These are phyloP conservation scores for Aurelia sp. DNA, from an alignment of 30 jellyfish, hydroid and myxozoan species.

Conservation along the genomic window DNA sequence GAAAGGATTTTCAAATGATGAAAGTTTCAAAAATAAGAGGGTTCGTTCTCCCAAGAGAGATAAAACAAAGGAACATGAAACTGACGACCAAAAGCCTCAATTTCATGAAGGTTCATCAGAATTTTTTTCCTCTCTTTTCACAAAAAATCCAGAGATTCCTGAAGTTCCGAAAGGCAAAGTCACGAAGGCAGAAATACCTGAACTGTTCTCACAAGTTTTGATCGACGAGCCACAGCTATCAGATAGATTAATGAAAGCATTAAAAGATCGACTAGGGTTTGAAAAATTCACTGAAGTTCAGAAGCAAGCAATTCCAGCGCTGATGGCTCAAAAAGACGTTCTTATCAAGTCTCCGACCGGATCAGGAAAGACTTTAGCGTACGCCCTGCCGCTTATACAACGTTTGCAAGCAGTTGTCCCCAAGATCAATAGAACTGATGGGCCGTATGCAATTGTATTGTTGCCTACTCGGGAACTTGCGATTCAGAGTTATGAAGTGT, in stretches of 20 bases:
- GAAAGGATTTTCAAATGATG: too few relatives aligned
- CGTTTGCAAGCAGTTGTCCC: conserved; percentile 71
- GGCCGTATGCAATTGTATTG: conserved; percentile 88
- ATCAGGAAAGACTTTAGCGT: conserved; percentile 95
- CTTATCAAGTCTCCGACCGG: conserved; percentile 98
- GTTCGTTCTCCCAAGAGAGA: neutral
- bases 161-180: conserved; percentile 23
- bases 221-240: conserved; percentile 43
- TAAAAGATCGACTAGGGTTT: conserved; percentile 70
- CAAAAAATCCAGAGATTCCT: conserved; percentile 92
- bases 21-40: too few relatives aligned
- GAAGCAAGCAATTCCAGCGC: conserved; percentile 73
- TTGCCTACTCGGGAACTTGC: conserved; percentile 99
- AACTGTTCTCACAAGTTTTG: conserved; percentile 58
- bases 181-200: conserved; percentile 3
- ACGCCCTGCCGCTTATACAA: conserved; percentile 91
- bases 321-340: conserved; percentile 78
- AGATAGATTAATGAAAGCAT: conserved; percentile 50
- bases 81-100: neutral
- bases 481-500: conserved; percentile 78
- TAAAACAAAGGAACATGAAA: neutral
- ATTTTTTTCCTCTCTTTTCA: conserved; percentile 78
- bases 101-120: conserved; percentile 19
- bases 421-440: conserved; percentile 81
- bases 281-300: conserved; percentile 82